Base-by-base conservation (phyloP, 2,113 vertebrate species). In the Struthidea cinerea region DNA sequence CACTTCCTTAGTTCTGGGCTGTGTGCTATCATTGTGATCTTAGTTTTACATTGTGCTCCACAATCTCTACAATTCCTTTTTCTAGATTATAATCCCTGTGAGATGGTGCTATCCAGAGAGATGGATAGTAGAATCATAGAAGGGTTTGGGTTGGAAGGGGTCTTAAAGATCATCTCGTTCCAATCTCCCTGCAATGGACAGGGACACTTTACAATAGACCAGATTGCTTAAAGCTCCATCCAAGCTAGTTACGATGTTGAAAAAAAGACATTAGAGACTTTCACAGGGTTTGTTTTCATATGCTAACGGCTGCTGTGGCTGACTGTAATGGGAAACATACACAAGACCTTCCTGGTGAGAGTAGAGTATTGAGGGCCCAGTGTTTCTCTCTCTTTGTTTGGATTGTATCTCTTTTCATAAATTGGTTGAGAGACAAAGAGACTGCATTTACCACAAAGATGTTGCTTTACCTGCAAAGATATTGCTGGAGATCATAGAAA, bases 121-220 rank as follows among this genome's bases (percentile, higher is more conserved):
- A 9, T 41, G 47, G 15, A 6, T 55, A n/a, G 13, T 41, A 60
- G 28, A 57, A 44, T 35, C 4, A 20, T 23, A 14, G 41, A n/a
- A 28, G 19, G 22, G 22, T 44, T 44, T 59, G 22, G 27, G 9
- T 73, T 56, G 18, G 67, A 63, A 56, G 12, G 42, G 24, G 22
- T 17, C 9, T 27, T 56, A 27, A 80, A 42, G 26, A 27, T 44
- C 1, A 11, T 42, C 35, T 35, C 0, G 0, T 63, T 70, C 50
- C 32, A 16, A 2, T 32, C 22, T 64, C 76, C 42, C 17, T 50
- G 14, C 12, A 30, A 4, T 16, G 27, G 21, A 37, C 11, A 27
- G 42, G 11, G n/a, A 44, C 15, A 5, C 11, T 65, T 88, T 44
- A 5, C 44, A 63, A 14, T 41, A 55, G 30, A 56, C 30, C 30